Base-by-base conservation (phyloP, 92 coral and sea anemone species). In the Actinostola sp. region DNA sequence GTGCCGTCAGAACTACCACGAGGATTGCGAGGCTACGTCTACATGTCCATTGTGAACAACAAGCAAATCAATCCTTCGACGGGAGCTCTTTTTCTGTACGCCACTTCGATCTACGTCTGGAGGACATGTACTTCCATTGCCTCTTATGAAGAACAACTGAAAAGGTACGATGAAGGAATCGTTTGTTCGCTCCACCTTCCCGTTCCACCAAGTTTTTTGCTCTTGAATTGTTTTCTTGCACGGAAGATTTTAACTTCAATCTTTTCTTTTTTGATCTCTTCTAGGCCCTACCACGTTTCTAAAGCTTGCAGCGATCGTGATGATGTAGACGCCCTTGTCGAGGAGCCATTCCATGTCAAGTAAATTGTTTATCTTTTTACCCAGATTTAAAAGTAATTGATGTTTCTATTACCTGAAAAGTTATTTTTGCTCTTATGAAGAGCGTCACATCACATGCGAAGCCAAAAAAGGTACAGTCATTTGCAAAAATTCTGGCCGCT, bases 1-100 rank as follows among this genome's bases (percentile, higher is more conserved):
- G 65, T 82, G 83, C 72, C 98, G 98, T 64, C 98, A 94, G 73
- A 88, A 91, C 87, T 94, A 88, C 80, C 94, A 94, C 62, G 89
- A 86, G 53, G 87, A 83, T 63, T 85, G 97, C 80, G 98, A 94
- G 57, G 97, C 98, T 94, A 94, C 73, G 92, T 79, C 63, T 94
- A 91, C 84, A 19, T 87, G 74, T 94, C 98, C 61, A 78, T 94
- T 78, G 97, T 91, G 70, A 27, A 88, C 17, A n/a, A n/a, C n/a
- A n/a, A n/a, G n/a, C n/a, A n/a, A n/a, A n/a, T n/a, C 9, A 53
- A 20, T 53, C 32, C 4, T 6, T 53, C 7, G 8, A 53, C 20
- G 6, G 20, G 4, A 3, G 31, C 8, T 53, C 10, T 25, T 53
- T 53, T 24, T 53, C 3, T 53, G n/a, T 31, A 13, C 16, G 54